A percentile compares a stretch with the other conserved stretches of the same genome.
phyloP scores from a whole-genome alignment of 2,113 vertebrate genomes.

The Empidonax traillii region DNA sequence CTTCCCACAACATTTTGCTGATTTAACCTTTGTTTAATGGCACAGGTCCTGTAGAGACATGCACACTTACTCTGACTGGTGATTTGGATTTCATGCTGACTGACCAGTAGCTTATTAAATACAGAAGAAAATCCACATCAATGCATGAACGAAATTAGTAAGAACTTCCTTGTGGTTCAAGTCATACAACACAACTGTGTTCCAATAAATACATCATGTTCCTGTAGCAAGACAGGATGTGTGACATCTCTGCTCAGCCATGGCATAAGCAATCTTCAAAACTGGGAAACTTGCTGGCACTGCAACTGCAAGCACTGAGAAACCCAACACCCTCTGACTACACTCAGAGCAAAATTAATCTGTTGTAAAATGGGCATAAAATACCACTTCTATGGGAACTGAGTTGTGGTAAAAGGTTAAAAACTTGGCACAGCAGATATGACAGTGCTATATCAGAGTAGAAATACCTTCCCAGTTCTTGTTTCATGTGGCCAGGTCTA shows the following conservation, averaged over 20 bases:
- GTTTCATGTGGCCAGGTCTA: background rate
- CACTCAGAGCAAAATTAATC: conserved; percentile 4
- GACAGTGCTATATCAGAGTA: background rate
- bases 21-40: background rate
- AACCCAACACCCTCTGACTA: background rate
- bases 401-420: background rate
- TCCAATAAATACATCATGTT: background rate
- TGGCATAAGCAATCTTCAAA: background rate
- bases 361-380: background rate
- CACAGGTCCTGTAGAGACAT: background rate
- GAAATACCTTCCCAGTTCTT: background rate
- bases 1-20: background rate
- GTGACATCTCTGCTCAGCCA: background rate
- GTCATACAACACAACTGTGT: background rate
- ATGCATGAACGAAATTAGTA: background rate
- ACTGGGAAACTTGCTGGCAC: background rate
- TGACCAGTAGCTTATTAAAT: background rate
- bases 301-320: background rate
- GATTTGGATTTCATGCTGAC: background rate
- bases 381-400: background rate
- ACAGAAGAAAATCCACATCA: background rate
- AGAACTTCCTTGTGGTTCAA: background rate
- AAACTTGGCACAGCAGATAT: background rate
- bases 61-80: background rate
- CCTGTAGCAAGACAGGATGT: background rate